Percentiles rank a stretch among this genome's conserved stretches.
Conservation (phyloP, 2,888 invertebrate species). For the Drosophila nr. medialis region DNA sequence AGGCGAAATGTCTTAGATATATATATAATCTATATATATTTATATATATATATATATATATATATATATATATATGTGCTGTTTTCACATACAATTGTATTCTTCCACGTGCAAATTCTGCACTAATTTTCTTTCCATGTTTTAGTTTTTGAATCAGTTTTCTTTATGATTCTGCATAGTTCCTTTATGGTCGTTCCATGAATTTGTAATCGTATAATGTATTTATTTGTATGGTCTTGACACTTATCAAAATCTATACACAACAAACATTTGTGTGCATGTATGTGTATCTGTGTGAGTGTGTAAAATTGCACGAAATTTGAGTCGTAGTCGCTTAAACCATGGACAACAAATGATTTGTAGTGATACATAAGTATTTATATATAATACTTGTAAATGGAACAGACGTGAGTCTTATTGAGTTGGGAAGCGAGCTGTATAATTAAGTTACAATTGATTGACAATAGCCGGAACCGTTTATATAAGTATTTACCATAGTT, state of each 20-base stretch:
- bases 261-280: conserved; percentile 1
- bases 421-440: conserved; percentile 48
- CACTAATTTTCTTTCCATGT: conserved; percentile 18
- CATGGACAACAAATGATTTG: conserved; percentile 54
- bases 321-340: conserved; percentile 36
- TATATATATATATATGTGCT: conserved; percentile 20
- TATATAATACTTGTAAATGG: conserved; percentile 32
- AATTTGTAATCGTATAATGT: conserved; percentile 22
- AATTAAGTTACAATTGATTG: conserved; percentile 28
- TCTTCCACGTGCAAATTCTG: conserved; percentile 38
- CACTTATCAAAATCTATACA: conserved; percentile 69
- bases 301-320: conserved; percentile 4
- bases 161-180: conserved; percentile 50
- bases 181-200: conserved; percentile 24
- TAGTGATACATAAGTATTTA: conserved; percentile 18
- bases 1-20: conserved; percentile 79
- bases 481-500: conserved; percentile 17
- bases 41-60: conserved; percentile 47
- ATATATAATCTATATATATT: conserved; percentile 53
- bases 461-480: conserved; percentile 24
- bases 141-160: conserved; percentile 37
- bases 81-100: conserved; percentile 55
- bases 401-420: conserved; percentile 45
- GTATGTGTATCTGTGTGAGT: conserved; percentile 10
- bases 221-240: conserved; percentile 49